These are phyloP conservation scores for Saturnia japonica DNA, from an alignment of 2,888 invertebrate genomes.

Conservation along the genomic window DNA sequence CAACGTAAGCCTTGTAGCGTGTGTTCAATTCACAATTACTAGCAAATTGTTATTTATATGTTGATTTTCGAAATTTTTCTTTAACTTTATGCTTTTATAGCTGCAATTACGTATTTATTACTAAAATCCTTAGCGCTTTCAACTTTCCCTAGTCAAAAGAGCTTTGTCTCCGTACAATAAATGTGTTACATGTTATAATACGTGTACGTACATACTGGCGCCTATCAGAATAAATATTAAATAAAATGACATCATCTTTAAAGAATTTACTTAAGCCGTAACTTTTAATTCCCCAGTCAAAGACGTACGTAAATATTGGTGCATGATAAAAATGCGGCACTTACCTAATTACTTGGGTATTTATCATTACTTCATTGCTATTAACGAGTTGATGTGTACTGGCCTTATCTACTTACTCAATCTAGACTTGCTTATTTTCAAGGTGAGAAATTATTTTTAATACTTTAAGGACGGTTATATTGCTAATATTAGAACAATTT, in stretches of 20 bases:
- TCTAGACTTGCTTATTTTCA: conserved; percentile 9
- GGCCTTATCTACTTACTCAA: conserved; percentile 13
- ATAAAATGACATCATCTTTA: background rate
- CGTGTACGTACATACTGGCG: background rate
- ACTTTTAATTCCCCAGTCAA: conserved; percentile 4
- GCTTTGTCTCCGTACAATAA: no score
- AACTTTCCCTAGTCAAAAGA: no score
- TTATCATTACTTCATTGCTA: conserved; percentile 39
- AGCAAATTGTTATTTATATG: no score
- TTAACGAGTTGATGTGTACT: conserved; percentile 9
- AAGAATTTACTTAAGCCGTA: conserved; percentile 1
- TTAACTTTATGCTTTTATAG: no score
- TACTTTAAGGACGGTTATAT: background rate
- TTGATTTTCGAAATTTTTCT: no score
- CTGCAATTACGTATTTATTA: no score
- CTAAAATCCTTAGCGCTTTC: no score
- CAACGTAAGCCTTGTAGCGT: no score
- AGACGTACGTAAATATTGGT: conserved; percentile 18
- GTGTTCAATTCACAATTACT: no score
- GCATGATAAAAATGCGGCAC: conserved; percentile 53
- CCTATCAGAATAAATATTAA: background rate
- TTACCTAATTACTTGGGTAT: conserved; percentile 25
- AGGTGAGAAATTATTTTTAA: background rate
- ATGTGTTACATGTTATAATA: no score
- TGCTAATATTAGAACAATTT: no score